Evolutionary conservation across 1,140 invertebrate genomes (phyloP).

Genomic region (Drosophila malerkotliana): DNA sequence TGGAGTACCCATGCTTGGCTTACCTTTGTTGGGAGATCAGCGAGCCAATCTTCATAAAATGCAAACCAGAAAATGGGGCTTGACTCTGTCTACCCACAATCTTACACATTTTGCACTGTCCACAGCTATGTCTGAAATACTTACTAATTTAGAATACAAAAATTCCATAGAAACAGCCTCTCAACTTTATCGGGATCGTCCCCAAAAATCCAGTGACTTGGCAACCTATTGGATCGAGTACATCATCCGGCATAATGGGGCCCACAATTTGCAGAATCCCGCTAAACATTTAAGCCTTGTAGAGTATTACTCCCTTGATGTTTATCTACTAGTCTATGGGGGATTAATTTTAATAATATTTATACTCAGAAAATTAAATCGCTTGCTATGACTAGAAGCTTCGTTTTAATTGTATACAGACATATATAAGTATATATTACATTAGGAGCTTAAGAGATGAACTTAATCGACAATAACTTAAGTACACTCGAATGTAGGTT

Average conservation of each 20-base stretch:
- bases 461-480: constrained; percentile 61
- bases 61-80: constrained; percentile 83
- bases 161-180: constrained; percentile 40
- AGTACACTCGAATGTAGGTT: constrained; percentile 77
- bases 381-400: constrained; percentile 67
- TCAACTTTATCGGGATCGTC: constrained; percentile 67
- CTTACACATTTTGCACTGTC: constrained; percentile 69
- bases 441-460: constrained; percentile 47
- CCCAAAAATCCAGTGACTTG: constrained; percentile 43
- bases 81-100: constrained; percentile 69
- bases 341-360: constrained; percentile 13
- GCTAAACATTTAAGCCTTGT: constrained; percentile 39
- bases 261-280: constrained; percentile 75
- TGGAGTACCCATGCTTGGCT: constrained; percentile 88
- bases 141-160: constrained; percentile 34
- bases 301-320: constrained; percentile 50
- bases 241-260: constrained; percentile 83
- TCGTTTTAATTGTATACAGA: constrained; percentile 61
- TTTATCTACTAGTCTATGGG: constrained; percentile 31
- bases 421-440: constrained; percentile 23
- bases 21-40: constrained; percentile 89
- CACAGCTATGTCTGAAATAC: constrained; percentile 20
- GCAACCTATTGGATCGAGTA: constrained; percentile 75
- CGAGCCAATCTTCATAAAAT: constrained; percentile 85
- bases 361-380: constrained; percentile 17